Evolutionary conservation across 1,140 invertebrate species (phyloP), one percentile per base, ranked within the genome.

Genomic region (Andrena cerasifolii): DNA sequence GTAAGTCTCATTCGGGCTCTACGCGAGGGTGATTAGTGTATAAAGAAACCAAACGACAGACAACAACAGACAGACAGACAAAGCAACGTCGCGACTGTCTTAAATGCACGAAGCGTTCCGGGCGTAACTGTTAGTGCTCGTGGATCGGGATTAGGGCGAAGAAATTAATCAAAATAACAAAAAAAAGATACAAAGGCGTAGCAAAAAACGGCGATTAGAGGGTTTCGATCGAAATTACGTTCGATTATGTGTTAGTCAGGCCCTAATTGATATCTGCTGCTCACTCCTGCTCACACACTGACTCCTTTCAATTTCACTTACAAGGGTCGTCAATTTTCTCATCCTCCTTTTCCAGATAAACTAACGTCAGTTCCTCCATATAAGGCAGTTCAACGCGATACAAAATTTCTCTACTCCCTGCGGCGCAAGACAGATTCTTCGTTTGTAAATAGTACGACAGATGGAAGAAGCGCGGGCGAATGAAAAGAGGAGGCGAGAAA

Each of bases 321-420:
- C 94, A 94, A 94, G 94, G 93, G 81, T 95, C 94, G 89, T 94
- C 94, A 92, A 90, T 88, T 91, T 92, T 91, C 92, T 85, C 61
- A 83, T 78, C 94, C 74, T 92, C 91, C 88, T 95, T 96, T 95
- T 96, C 96, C 95, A 96, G 95, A 96, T 96, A 96, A 94, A 96
- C 96, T 94, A 96, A 95, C 91, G 96, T 96, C 94, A 96, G 96
- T 95, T 96, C 96, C 95, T 96, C 96, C 95, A 96, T 96, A 95
- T 96, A 96, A 93, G 96, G 96, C 94, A 96, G 95, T 95, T 96
- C 96, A 95, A 96, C 96, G 93, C 96, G 95, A 94, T 96, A 96
- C 95, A 96, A 96, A 95, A 96, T 96, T 95, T 96, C 96, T 96
- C 94, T 95, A 95, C 94, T 95, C 85, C 90, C 90, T 90, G 89